Conservation (phyloP, 2,888 invertebrate species). For the Xestobium rufovillosum region DNA sequence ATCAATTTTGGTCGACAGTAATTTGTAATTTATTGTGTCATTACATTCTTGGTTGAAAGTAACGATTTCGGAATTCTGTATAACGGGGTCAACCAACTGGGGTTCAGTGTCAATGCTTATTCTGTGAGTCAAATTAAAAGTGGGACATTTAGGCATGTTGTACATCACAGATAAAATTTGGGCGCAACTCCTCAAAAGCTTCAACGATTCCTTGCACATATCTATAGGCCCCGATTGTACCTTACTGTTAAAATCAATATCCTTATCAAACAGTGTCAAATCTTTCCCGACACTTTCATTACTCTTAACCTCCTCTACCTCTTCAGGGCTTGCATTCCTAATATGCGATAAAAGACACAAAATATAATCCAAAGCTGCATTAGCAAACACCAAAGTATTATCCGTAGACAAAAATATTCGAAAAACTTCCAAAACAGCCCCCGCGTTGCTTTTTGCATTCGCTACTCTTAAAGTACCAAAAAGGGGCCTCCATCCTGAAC, state of each 20-base stretch:
- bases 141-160: constrained; percentile 90
- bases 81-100: constrained; percentile 76
- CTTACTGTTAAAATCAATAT: constrained; percentile 32
- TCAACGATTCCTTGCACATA: constrained; percentile 71
- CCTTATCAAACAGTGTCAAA: constrained; percentile 31
- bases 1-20: constrained; percentile 48
- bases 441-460: constrained; percentile 58
- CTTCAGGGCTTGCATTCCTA: constrained; percentile 55
- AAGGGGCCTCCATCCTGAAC: constrained; percentile 92
- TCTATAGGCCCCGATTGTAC: constrained; percentile 41
- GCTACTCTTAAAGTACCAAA: constrained; percentile 91
- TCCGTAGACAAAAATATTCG: constrained; percentile 89
- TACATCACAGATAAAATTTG: constrained; percentile 87
- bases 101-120: constrained; percentile 70
- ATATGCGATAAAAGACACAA: constrained; percentile 76
- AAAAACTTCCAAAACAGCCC: constrained; percentile 82
- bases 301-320: constrained; percentile 12
- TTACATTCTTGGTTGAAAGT: constrained; percentile 59
- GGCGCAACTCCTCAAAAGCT: constrained; percentile 78
- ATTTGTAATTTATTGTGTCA: constrained; percentile 57
- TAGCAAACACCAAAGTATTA: constrained; percentile 87
- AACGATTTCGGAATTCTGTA: constrained; percentile 54
- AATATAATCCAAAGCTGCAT: constrained; percentile 90
- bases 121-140: constrained; percentile 82
- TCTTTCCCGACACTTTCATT: constrained; percentile 20